These are phyloP conservation scores for Semicossyphus pulcher DNA, from an alignment of 2,113 vertebrate genomes.

Conservation along the genomic window DNA sequence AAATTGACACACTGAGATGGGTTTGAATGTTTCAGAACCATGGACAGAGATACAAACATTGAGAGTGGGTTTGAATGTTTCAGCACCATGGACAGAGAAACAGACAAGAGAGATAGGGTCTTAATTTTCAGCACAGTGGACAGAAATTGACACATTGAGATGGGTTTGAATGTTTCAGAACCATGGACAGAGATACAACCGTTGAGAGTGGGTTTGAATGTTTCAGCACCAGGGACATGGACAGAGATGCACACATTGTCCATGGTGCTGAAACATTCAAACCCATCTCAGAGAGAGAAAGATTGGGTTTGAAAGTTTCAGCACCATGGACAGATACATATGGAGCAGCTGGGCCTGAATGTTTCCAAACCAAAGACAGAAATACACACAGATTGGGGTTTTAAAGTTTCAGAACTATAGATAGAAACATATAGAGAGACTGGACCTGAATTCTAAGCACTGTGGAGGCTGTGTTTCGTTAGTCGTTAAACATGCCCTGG, in stretches of 20 bases:
- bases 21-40: too few relatives aligned
- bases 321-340: neutral
- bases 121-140: slow-evolving; percentile 1
- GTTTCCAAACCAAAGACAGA: slow-evolving; percentile 15
- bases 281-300: too few relatives aligned
- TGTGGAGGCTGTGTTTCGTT: neutral
- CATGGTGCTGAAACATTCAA: too few relatives aligned
- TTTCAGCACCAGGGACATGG: too few relatives aligned
- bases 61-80: too few relatives aligned
- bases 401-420: neutral
- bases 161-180: neutral
- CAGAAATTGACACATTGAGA: neutral
- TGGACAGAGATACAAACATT: too few relatives aligned
- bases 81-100: slow-evolving; percentile 17
- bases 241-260: slow-evolving; percentile 4
- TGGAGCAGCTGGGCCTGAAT: fast-evolving
- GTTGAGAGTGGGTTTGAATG: neutral
- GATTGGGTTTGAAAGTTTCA: neutral
- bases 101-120: fast-evolving
- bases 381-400: too few relatives aligned
- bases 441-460: neutral
- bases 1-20: too few relatives aligned
- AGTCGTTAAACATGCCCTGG: neutral
- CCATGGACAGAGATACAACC: too few relatives aligned
- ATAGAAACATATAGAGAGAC: neutral